Conservation (phyloP, 2,113 vertebrate species). For the Elachura formosa region DNA sequence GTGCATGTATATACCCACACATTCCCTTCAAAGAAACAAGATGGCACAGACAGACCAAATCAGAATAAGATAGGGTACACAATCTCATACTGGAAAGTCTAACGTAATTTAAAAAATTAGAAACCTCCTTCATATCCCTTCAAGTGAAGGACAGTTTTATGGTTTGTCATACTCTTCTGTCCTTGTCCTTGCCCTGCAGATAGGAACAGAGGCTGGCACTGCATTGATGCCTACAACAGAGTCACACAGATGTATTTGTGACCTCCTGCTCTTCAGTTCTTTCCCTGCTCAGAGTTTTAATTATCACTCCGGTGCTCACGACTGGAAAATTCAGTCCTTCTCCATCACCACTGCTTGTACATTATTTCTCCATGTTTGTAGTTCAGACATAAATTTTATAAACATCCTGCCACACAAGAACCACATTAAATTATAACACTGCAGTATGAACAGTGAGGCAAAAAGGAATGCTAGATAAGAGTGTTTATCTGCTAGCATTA, state of each 20-base stretch:
- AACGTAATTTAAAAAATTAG: rapidly evolving
- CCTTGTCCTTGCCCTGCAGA: background rate
- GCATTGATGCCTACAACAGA: background rate
- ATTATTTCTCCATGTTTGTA: background rate
- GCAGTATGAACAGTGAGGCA: background rate
- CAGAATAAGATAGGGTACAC: background rate
- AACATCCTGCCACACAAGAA: background rate
- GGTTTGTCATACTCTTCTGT: background rate
- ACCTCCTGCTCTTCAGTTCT: background rate
- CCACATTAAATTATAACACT: background rate
- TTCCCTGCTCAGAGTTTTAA: background rate
- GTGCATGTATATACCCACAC: rapidly evolving
- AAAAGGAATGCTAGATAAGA: background rate
- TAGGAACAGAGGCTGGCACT: background rate
- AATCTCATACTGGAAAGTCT: background rate
- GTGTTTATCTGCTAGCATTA: background rate
- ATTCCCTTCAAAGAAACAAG: background rate
- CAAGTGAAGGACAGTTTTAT: background rate
- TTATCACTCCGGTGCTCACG: background rate
- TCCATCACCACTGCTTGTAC: background rate
- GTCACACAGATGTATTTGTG: background rate
- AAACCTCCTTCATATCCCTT: background rate
- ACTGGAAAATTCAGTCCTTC: background rate
- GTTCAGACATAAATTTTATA: background rate
- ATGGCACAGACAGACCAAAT: background rate